Percentiles rank a stretch among this genome's conserved stretches.
These are phyloP conservation scores for Zapornia atra DNA, from an alignment of 2,113 vertebrate species.

Conservation along the genomic window DNA sequence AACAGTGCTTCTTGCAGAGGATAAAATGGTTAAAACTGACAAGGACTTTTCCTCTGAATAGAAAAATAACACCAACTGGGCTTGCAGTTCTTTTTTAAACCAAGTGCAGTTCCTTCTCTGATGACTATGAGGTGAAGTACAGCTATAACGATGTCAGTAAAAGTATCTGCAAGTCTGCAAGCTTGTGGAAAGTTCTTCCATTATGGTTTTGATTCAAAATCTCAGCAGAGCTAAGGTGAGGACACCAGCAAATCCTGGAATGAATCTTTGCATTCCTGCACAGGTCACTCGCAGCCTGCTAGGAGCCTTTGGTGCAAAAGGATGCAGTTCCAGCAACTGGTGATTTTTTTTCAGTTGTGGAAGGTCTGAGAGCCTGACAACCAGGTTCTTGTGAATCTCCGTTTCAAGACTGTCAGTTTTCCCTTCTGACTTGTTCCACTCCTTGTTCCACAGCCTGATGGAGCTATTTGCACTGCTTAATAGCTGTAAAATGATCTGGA, in stretches of 20 bases:
- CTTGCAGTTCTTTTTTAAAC: neutral
- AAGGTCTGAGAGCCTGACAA: neutral
- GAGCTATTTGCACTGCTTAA: neutral
- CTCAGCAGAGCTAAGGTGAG: neutral
- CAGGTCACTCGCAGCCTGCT: neutral
- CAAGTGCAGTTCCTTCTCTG: neutral
- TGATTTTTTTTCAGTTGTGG: neutral
- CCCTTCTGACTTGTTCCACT: neutral
- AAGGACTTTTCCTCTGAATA: neutral
- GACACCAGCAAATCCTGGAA: neutral
- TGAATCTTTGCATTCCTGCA: neutral
- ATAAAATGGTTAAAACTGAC: neutral
- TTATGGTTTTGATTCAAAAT: neutral
- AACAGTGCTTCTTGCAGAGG: neutral
- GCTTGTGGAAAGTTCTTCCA: neutral
- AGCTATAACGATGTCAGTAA: neutral
- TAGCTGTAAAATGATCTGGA: neutral
- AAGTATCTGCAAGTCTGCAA: neutral
- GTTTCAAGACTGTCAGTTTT: neutral
- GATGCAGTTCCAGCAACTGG: neutral
- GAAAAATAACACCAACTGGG: neutral
- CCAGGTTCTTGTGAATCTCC: neutral
- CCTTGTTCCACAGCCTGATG: neutral
- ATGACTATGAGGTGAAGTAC: conserved; percentile 13
- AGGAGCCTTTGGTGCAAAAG: neutral